Evolutionary conservation across 2,888 invertebrate species (phyloP), one percentile per base, ranked within the genome.

Genomic region (Hirtodrosophila confusa): DNA sequence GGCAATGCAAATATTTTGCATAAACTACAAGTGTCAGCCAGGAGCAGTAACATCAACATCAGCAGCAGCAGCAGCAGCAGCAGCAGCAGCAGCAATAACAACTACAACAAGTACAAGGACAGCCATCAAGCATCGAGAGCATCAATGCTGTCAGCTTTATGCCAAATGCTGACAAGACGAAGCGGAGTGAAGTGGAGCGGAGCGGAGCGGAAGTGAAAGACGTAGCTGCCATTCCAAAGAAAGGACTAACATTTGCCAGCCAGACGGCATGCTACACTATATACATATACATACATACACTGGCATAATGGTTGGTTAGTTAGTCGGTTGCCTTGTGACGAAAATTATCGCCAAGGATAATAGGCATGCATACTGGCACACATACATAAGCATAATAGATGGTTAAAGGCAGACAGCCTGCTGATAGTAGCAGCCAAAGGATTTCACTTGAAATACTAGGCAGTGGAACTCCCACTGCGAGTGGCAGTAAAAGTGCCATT

Each of bases 1-100:
- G 45, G 54, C 41, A 68, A 61, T 58, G 69, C 68, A 75, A 75
- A 77, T 75, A 77, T 75, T 72, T 55, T 69, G 77, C 68, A 75
- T 55, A 73, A 68, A 58, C 60, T 72, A 72, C 64, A 64, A 68
- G 61, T 64, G 69, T 57, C 77, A 56, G 47, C 35, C 53, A 39
- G 31, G 3, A 63, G 51, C 45, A 49, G 12, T n/a, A 54, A 9
- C 40, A 40, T 6, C 24, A 40, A 51, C 24, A 40, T 7, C 29
- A 55, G 23, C 17, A 39, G 2, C 12, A 50, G 11, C 24, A 49
- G 11, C 11, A 24, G 7, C 23, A 17, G 17, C 17, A 17, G 17
- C 17, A 17, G 17, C 17, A 17, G 17, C 17, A 17, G 3, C 5
- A 11, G 33, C 10, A 33, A 9, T 17, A 10, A 31, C 23, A 41